These are phyloP conservation scores for Umimayanthus kanabou DNA, from an alignment of 92 coral and sea anemone genomes.

Conservation along the genomic window DNA sequence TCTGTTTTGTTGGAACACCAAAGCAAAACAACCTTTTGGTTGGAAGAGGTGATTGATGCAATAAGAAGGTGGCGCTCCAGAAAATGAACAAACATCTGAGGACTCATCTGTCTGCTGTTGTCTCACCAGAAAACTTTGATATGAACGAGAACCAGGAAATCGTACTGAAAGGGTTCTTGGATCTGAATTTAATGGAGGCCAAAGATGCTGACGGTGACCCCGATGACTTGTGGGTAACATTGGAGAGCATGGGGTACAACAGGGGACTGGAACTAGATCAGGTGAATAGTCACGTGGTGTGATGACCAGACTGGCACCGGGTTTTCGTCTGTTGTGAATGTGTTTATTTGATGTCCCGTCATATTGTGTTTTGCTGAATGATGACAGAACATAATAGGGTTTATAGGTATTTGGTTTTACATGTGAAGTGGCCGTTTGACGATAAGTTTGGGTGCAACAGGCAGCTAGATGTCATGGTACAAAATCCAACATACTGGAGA, in stretches of 20 bases:
- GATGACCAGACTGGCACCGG: background rate
- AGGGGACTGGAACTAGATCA: slow-evolving; percentile 87
- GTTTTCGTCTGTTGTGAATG: background rate
- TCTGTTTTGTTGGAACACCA: no score
- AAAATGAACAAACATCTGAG: background rate
- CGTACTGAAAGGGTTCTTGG: slow-evolving; percentile 90
- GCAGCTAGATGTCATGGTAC: no score
- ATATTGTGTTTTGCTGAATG: no score
- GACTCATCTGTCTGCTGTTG: background rate
- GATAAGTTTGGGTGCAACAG: no score
- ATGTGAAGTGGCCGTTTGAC: no score
- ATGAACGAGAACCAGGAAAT: slow-evolving; percentile 84
- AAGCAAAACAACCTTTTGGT: no score
- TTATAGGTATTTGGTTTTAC: no score
- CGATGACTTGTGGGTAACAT: slow-evolving; percentile 94
- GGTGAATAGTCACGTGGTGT: slow-evolving; percentile 52
- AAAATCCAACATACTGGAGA: no score
- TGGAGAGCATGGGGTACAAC: slow-evolving; percentile 96
- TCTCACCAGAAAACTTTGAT: slow-evolving; percentile 85
- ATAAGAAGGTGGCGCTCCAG: background rate
- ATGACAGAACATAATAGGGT: no score
- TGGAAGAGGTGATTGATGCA: no score
- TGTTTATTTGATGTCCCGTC: background rate
- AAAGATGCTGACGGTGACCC: slow-evolving; percentile 97
- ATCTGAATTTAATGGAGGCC: slow-evolving; percentile 96